phyloP scores from a whole-genome alignment of 2,888 invertebrate genomes.

The Platerodrilus igneus region DNA sequence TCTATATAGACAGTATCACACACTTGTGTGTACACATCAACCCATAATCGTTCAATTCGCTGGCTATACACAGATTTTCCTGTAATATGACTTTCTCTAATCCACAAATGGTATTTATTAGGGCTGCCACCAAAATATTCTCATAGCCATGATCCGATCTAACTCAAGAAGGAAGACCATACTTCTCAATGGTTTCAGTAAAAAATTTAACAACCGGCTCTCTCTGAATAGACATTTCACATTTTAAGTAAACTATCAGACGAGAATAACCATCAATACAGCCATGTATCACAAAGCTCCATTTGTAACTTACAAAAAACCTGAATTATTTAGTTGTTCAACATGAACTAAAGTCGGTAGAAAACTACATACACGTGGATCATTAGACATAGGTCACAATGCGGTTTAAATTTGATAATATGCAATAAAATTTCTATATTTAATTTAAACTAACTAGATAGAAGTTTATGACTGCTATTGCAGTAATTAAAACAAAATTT shows the following conservation, averaged over 20 bases:
- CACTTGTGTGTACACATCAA: slow-evolving; percentile 10
- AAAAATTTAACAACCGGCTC: slow-evolving; percentile 6
- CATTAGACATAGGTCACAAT: too few species aligned
- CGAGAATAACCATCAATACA: slow-evolving; percentile 10
- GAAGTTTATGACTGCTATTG: too few species aligned
- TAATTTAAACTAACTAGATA: too few species aligned
- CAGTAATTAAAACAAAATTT: too few species aligned
- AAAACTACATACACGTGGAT: too few species aligned
- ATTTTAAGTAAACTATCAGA: slow-evolving; percentile 9
- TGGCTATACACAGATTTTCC: slow-evolving; percentile 9
- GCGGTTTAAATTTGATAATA: too few species aligned
- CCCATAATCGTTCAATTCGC: slow-evolving; percentile 10
- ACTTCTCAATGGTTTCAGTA: not conserved
- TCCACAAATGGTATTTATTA: slow-evolving; percentile 8
- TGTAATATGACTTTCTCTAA: slow-evolving; percentile 9
- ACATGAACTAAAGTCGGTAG: not conserved
- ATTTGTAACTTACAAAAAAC: slow-evolving; percentile 1
- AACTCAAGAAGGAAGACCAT: slow-evolving; percentile 7
- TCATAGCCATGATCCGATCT: slow-evolving; percentile 10
- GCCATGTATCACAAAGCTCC: slow-evolving; percentile 11
- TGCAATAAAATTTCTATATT: too few species aligned
- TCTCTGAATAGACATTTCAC: slow-evolving; percentile 5
- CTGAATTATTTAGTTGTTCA: not conserved
- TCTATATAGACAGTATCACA: slow-evolving; percentile 1
- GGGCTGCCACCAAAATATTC: slow-evolving; percentile 6